Conservation (phyloP, 2,113 vertebrate species). For the Prolemur simus region DNA sequence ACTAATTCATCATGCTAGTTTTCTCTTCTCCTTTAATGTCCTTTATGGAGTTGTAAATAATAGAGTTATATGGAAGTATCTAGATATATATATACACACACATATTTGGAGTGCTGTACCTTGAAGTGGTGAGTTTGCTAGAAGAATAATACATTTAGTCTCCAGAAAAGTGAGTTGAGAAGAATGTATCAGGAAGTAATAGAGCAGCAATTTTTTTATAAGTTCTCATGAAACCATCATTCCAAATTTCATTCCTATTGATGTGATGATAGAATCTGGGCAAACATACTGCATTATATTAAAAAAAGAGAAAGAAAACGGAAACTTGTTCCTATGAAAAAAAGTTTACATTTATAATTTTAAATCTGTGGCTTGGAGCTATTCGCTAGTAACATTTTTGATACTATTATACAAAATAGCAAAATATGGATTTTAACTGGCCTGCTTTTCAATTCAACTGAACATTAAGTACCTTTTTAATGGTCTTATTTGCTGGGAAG, state of each 20-base stretch:
- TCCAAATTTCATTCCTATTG: neutral
- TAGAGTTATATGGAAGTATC: neutral
- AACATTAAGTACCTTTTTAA: constrained; percentile 80
- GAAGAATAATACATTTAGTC: neutral
- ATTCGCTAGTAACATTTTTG: constrained; percentile 70
- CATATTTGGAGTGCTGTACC: neutral
- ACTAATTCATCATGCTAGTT: neutral
- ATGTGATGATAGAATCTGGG: neutral
- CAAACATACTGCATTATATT: neutral
- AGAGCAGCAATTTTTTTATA: neutral
- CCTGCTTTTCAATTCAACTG: constrained; percentile 75
- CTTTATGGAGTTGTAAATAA: neutral
- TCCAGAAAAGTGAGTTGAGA: constrained; percentile 3
- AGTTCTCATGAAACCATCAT: neutral
- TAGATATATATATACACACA: neutral
- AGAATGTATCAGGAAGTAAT: neutral
- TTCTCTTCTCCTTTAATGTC: neutral
- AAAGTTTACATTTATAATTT: constrained; percentile 67
- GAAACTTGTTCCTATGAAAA: constrained; percentile 40
- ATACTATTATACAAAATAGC: constrained; percentile 63
- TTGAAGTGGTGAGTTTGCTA: neutral
- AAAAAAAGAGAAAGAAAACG: neutral
- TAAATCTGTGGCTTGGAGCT: constrained; percentile 67
- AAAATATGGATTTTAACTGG: constrained; percentile 76
- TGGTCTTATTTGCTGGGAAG: constrained; percentile 80